Evolutionary conservation across 2,888 invertebrate species (phyloP), one percentile per base, ranked within the genome.

Genomic region (Eilema depressum): DNA sequence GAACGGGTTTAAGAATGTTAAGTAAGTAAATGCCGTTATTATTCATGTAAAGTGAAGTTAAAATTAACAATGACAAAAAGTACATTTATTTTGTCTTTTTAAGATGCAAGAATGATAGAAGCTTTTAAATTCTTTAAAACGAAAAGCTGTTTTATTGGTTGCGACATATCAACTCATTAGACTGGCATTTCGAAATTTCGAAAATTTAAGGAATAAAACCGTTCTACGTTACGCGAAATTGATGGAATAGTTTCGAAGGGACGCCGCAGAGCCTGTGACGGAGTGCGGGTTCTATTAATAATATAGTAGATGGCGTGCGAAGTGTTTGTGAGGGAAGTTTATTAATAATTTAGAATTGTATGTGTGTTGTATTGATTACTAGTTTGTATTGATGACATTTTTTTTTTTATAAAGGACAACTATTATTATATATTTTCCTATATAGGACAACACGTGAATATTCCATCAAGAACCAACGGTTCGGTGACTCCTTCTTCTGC

Each of bases 301-400:
- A 68, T 68, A 53, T 25, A 68, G 8, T 53, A 20, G 60, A 61
- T 53, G 23, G 47, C 47, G 56, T n/a, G 59, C 47, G 4, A 37
- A 25, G 66, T 61, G 26, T 17, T 17, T 20, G 47, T 20, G 26
- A 66, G 53, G 33, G 14, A 23, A 65, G 23, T 60, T 65, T 69
- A 60, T 69, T 47, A 47, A 47, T 69, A 65, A 47, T 28, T 17
- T 41, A 23, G 12, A 23, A 60, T 17, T 41, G 41, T 41, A 12
- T 25, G 41, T 25, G 63, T n/a, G n/a, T n/a, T n/a, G n/a, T n/a
- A n/a, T n/a, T n/a, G n/a, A n/a, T n/a, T n/a, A n/a, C n/a, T n/a
- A n/a, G n/a, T n/a, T n/a, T n/a, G n/a, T n/a, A n/a, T n/a, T n/a
- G n/a, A n/a, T n/a, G n/a, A n/a, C n/a, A n/a, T n/a, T n/a, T n/a